Base-by-base conservation (phyloP, 2,797 vertebrate species). In the Spea hammondii region DNA sequence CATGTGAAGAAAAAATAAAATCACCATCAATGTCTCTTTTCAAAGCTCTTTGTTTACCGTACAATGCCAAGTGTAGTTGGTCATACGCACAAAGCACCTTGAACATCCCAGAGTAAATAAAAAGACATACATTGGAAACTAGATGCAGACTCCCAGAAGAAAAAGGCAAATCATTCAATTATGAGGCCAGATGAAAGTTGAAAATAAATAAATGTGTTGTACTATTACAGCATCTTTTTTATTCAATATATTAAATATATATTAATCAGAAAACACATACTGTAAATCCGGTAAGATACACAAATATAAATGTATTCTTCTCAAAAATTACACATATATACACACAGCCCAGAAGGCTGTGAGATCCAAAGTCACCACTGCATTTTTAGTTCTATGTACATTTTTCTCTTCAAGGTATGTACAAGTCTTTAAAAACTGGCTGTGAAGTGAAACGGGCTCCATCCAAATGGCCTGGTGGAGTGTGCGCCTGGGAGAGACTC, bases 291-390 rank as follows among this genome's bases (percentile, higher is more conserved):
- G 79, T 87, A 89, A 88, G 85, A 86, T 88, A 89, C 88, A 88
- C 90, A 91, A 90, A 90, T 91, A 91, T 90, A 91, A 91, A 89
- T 86, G 89, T 89, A 76, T 75, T 71, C 50, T 82, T 84, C 88
- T 85, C 78, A 77, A 71, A 82, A 83, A 82, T 84, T 79, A 86
- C 85, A 87, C 85, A 86, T 91, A 86, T 92, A 91, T 91, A 89
- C 79, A 86, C 88, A 89, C 84, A 90, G 87, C 65, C 50, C 65
- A 70, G 17, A 64, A 49, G 70, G 70, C 75, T 82, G 80, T 82
- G 54, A 2, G 17, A 82, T 75, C 85, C 80, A 82, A 74, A 82
- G 59, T 78, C 65, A 82, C 75, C 14, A 67, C 68, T 69, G 77
- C 59, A 70, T 65, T 69, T 70, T 65, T 62, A 77, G 72, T 74